Evolutionary conservation across 2,888 invertebrate genomes (phyloP).

Genomic region (Oscheius sp.): DNA sequence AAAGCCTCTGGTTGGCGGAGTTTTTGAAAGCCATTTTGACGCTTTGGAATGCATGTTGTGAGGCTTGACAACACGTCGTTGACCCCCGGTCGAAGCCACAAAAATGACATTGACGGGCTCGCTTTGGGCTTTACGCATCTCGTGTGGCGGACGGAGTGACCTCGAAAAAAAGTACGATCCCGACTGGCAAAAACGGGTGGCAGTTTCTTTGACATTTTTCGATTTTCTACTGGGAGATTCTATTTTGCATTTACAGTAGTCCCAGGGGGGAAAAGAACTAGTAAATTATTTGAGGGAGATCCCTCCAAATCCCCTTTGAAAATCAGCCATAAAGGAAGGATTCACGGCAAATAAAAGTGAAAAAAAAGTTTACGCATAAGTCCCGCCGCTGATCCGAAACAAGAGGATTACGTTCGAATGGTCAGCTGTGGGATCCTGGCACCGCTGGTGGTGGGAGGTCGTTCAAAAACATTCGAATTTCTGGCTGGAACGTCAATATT

Average conservation of each 20-base stretch:
- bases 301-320: too few relatives aligned
- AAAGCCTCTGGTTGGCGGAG: background rate
- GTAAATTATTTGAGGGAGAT: too few relatives aligned
- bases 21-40: too few relatives aligned
- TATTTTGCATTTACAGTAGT: too few relatives aligned
- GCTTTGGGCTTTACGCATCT: too few relatives aligned
- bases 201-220: background rate
- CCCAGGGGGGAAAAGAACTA: too few relatives aligned
- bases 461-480: too few relatives aligned
- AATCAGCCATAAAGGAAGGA: too few relatives aligned
- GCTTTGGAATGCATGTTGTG: background rate
- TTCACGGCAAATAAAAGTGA: background rate
- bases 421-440: background rate
- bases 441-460: background rate
- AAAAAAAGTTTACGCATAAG: conserved; percentile 2
- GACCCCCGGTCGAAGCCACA: conserved; percentile 14
- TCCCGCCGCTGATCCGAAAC: background rate
- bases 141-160: background rate
- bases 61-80: conserved; percentile 7
- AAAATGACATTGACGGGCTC: background rate
- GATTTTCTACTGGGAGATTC: too few relatives aligned
- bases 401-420: conserved; percentile 7
- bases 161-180: background rate
- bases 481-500: too few relatives aligned
- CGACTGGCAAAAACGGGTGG: background rate